Percentiles rank a stretch among this genome's conserved stretches.
phyloP scores from a whole-genome alignment of 2,797 vertebrate genomes.

The Semaprochilodus insignis region DNA sequence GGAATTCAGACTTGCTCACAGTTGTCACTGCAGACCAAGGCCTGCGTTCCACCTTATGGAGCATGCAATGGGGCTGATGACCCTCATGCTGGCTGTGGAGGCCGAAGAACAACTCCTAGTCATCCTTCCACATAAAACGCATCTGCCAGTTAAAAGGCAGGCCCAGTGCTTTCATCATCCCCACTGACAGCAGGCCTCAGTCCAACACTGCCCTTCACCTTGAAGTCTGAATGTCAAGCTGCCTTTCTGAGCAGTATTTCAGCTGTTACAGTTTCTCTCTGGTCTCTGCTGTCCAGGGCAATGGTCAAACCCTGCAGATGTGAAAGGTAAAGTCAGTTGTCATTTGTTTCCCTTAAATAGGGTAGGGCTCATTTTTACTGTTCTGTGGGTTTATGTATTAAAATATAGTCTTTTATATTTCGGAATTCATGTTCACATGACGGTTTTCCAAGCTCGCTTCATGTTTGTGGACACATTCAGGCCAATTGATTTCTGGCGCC shows the following conservation, averaged over 20 bases:
- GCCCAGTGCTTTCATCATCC: slow-evolving; percentile 48
- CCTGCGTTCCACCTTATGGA: background rate
- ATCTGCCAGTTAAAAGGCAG: slow-evolving; percentile 50
- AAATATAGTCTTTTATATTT: too few species aligned
- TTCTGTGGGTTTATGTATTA: background rate
- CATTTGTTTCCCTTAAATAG: background rate
- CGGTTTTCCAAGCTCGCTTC: background rate
- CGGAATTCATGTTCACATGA: background rate
- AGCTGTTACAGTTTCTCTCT: slow-evolving; percentile 5
- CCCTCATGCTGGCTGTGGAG: slow-evolving; percentile 9
- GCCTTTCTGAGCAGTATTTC: slow-evolving; percentile 14
- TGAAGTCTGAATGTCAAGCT: slow-evolving; percentile 54
- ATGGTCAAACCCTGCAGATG: background rate
- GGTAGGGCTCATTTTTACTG: too few species aligned
- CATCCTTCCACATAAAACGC: slow-evolving; percentile 31
- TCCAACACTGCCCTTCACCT: slow-evolving; percentile 43
- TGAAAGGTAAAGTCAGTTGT: background rate
- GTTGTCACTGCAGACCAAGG: background rate
- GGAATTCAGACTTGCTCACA: background rate
- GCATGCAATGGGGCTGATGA: background rate
- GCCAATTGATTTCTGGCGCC: too few species aligned
- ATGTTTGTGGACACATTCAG: background rate
- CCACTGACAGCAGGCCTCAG: slow-evolving; percentile 38
- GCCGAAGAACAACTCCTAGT: slow-evolving; percentile 12
- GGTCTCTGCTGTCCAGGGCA: slow-evolving; percentile 20